These are phyloP conservation scores for Pammene fasciana DNA, from an alignment of 2,888 invertebrate genomes.

Conservation along the genomic window DNA sequence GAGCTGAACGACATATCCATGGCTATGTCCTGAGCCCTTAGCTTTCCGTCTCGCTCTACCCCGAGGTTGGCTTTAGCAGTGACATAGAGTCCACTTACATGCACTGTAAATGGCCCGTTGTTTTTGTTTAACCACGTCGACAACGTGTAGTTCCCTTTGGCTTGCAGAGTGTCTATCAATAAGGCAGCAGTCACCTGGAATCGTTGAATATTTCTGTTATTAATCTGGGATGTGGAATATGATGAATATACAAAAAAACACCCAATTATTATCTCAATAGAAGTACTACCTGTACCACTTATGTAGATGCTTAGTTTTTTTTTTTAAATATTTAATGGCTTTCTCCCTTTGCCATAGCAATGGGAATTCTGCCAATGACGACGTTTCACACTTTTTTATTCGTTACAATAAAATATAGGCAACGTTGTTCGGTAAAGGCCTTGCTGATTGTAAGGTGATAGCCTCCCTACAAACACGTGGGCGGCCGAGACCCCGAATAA, in stretches of 20 bases:
- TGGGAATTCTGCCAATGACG: too few species aligned
- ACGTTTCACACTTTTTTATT: too few species aligned
- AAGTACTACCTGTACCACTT: too few species aligned
- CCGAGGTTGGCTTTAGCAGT: constrained; percentile 87
- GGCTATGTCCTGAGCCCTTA: constrained; percentile 89
- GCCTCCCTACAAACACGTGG: too few species aligned
- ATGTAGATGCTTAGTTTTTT: too few species aligned
- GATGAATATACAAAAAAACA: neutral
- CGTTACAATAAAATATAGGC: too few species aligned
- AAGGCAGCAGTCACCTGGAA: constrained; percentile 88
- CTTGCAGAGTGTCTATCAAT: constrained; percentile 87
- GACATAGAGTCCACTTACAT: constrained; percentile 87
- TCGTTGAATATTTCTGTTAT: neutral
- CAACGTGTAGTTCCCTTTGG: constrained; percentile 89
- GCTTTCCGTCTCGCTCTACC: constrained; percentile 88
- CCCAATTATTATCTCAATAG: too few species aligned
- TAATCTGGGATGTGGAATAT: neutral
- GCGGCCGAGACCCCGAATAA: too few species aligned
- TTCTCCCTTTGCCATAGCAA: too few species aligned
- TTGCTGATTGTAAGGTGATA: too few species aligned
- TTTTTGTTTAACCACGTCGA: constrained; percentile 87
- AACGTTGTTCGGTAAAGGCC: too few species aligned
- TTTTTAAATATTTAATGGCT: too few species aligned
- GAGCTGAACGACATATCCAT: constrained; percentile 90
- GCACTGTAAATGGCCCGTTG: constrained; percentile 90